Conservation (phyloP, 2,797 vertebrate species). For the Gadopsis bispinosus region DNA sequence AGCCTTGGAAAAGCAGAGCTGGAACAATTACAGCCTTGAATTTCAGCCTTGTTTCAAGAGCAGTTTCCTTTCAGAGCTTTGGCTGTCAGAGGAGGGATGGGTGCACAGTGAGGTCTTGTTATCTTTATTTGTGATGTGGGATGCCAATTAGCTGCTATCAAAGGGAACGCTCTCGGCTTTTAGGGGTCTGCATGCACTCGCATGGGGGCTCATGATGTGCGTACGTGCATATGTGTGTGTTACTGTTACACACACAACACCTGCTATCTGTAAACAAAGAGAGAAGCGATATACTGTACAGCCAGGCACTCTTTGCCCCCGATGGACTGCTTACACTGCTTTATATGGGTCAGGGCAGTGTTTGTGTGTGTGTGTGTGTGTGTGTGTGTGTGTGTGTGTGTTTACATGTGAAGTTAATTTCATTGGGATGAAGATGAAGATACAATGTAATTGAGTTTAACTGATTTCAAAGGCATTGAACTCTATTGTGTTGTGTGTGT, state of each 20-base stretch:
- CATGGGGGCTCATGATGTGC: slow-evolving; percentile 8
- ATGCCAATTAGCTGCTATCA: slow-evolving; percentile 62
- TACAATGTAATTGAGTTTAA: slow-evolving; percentile 10
- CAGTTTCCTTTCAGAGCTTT: slow-evolving; percentile 32
- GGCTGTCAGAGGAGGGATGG: slow-evolving; percentile 35
- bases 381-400: not conserved
- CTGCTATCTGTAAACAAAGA: slow-evolving; percentile 61
- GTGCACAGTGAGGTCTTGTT: slow-evolving; percentile 25
- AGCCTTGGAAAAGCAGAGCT: slow-evolving; percentile 37
- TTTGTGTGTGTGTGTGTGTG: slow-evolving; percentile 1
- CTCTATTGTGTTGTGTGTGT: not conserved
- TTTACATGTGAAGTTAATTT: not conserved
- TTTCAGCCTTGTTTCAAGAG: slow-evolving; percentile 32
- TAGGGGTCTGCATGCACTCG: not conserved
- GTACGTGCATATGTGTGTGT: slow-evolving; percentile 14
- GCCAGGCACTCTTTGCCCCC: slow-evolving; percentile 52
- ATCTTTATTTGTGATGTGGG: slow-evolving; percentile 40
- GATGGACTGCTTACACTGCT: slow-evolving; percentile 38
- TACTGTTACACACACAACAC: slow-evolving; percentile 27
- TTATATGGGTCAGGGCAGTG: slow-evolving; percentile 33
- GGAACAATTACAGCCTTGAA: slow-evolving; percentile 35
- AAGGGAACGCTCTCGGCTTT: slow-evolving; percentile 29
- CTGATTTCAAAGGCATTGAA: slow-evolving; percentile 1
- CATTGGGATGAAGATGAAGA: slow-evolving; percentile 3
- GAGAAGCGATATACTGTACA: slow-evolving; percentile 20